Evolutionary conservation across 2,113 vertebrate species (phyloP).

Genomic region (Platycercus adscitus): DNA sequence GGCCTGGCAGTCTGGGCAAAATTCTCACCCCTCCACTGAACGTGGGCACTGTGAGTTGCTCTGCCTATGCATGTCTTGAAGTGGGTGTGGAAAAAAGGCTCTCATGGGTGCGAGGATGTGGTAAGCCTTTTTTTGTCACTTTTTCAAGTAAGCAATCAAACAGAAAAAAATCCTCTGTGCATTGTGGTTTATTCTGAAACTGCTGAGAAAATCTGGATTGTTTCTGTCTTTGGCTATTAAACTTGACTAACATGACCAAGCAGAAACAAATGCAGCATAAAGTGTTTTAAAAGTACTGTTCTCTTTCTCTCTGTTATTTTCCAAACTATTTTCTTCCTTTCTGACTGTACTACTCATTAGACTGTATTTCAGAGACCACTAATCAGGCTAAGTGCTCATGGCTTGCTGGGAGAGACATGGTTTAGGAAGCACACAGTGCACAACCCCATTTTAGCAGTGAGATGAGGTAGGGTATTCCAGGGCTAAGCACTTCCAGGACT

Average conservation of each 20-base stretch:
- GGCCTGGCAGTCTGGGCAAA: background rate
- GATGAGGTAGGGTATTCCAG: background rate
- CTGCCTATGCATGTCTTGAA: background rate
- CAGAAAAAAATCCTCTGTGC: background rate
- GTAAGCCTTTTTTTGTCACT: background rate
- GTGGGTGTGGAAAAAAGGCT: background rate
- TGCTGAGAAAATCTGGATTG: background rate
- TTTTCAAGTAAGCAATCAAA: background rate
- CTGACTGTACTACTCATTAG: background rate
- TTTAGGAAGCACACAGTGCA: background rate
- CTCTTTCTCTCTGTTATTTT: conserved; percentile 1
- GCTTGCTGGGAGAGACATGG: background rate
- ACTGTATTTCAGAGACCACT: background rate
- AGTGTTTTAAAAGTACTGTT: background rate
- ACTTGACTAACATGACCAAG: background rate
- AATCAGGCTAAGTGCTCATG: background rate
- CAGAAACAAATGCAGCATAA: background rate
- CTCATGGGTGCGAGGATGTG: background rate
- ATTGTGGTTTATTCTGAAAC: background rate
- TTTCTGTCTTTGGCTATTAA: background rate
- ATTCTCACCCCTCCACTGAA: background rate
- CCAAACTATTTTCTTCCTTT: conserved; percentile 2
- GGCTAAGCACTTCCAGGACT: background rate
- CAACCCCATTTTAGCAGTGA: background rate
- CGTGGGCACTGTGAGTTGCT: background rate